Percentiles rank a stretch among this genome's conserved stretches.
phyloP scores from a whole-genome alignment of 2,797 vertebrate genomes.

The Alfaro cultratus region DNA sequence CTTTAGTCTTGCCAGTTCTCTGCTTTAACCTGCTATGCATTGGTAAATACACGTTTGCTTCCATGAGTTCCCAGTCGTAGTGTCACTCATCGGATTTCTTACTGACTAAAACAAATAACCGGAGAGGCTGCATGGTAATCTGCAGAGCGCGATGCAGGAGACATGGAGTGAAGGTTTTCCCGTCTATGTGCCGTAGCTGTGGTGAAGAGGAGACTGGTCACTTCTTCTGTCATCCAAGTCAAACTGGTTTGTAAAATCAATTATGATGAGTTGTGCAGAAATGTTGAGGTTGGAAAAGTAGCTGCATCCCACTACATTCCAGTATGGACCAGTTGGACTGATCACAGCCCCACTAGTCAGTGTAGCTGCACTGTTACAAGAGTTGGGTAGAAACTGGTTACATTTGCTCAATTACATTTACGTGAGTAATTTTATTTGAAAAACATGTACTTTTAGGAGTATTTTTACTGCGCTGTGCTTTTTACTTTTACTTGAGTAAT shows the following conservation, averaged over 20 bases:
- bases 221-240: background rate
- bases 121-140: background rate
- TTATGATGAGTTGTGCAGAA: background rate
- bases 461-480: too few species aligned
- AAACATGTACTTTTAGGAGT: too few species aligned
- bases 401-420: too few species aligned
- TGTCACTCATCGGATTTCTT: background rate
- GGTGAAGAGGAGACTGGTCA: background rate
- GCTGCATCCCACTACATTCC: background rate
- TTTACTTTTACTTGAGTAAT: too few species aligned
- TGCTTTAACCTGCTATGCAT: background rate
- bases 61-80: background rate
- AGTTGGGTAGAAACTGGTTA: too few species aligned
- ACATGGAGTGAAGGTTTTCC: background rate
- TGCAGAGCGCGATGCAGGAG: background rate
- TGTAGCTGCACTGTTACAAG: background rate
- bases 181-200: too few species aligned
- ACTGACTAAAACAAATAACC: background rate
- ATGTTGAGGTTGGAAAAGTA: background rate
- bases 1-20: constrained; percentile 4
- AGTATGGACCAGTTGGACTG: background rate
- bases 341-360: background rate
- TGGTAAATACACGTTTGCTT: background rate
- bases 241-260: background rate
- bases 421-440: too few species aligned